A percentile compares a stretch with the other conserved stretches of the same genome.
These are phyloP conservation scores for Psilanteris sp. DNA, from an alignment of 1,140 invertebrate genomes.

Conservation along the genomic window DNA sequence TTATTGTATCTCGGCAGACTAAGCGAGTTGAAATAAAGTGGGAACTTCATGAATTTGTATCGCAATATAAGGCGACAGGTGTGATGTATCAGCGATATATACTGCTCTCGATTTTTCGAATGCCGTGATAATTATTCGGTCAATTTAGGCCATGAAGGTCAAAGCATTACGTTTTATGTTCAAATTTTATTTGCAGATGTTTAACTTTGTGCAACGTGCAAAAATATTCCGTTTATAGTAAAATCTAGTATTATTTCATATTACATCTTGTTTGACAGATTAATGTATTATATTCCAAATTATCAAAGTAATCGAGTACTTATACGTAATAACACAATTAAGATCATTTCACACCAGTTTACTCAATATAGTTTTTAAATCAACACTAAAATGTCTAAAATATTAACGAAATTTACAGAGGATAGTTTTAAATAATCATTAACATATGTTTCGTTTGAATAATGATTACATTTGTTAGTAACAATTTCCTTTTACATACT, in stretches of 20 bases:
- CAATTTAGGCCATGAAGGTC: constrained; percentile 47
- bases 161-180: constrained; percentile 33
- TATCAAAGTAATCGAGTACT: too few relatives aligned
- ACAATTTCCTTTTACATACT: too few relatives aligned
- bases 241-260: constrained; percentile 10
- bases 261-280: not conserved
- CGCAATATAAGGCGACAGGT: constrained; percentile 29
- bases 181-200: constrained; percentile 22
- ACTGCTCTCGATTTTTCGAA: constrained; percentile 9
- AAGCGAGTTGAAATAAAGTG: constrained; percentile 15
- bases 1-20: not conserved
- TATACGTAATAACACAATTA: too few relatives aligned
- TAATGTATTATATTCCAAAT: not conserved
- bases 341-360: too few relatives aligned
- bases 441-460: too few relatives aligned
- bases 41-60: constrained; percentile 1
- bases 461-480: too few relatives aligned
- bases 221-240: constrained; percentile 39
- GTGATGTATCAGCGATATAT: constrained; percentile 10
- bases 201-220: constrained; percentile 42
- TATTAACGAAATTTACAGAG: too few relatives aligned
- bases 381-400: too few relatives aligned
- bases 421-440: too few relatives aligned
- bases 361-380: too few relatives aligned
- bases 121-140: constrained; percentile 8